Evolutionary conservation across 2,113 vertebrate species (phyloP), one percentile per base, ranked within the genome.

Genomic region (Osmerus mordax): DNA sequence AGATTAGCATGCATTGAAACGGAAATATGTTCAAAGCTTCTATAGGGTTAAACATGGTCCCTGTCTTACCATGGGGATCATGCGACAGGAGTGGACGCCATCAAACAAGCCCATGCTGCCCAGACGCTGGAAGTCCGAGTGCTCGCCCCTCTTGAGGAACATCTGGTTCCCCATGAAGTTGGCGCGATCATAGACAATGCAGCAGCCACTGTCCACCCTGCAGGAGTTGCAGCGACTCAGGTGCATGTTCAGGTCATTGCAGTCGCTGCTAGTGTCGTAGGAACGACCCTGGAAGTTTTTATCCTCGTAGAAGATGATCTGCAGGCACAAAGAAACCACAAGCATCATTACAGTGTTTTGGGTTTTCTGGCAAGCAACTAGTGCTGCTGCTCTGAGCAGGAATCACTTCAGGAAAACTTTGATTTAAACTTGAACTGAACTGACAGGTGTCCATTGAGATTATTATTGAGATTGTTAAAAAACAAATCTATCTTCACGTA

Each of bases 271-370:
- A 78, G 77, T 83, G 62, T 89, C 88, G 21, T 87, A 86, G 75
- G 86, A 82, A 1, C 83, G 86, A n/a, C 88, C 87, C 84, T 85
- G 84, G 86, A 91, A 92, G 83, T 81, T 85, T 23, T 67, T 88
- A 4, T 87, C 89, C 84, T 92, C 92, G 2, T 78, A 92, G 73
- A 90, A 92, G 76, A 76, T 84, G 16, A 90, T 87, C 88, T 94
- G 82, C 71, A 80, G 58, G 21, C 25, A 0, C 29, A 13, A 28
- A 15, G 52, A 53, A 52, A 54, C 2, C 15, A 41, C 29, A 59
- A 59, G 56, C n/a, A 7, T 2, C 18, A 2, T 59, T 18, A 67
- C 53, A 64, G 5, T 18, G 21, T 21, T 65, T 47, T 18, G 18
- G 9, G 18, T 21, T 23, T 65, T n/a, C 41, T 16, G 2, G 36